Conservation (phyloP, 2,888 invertebrate species). For the Mimumesa dahlbomi region DNA sequence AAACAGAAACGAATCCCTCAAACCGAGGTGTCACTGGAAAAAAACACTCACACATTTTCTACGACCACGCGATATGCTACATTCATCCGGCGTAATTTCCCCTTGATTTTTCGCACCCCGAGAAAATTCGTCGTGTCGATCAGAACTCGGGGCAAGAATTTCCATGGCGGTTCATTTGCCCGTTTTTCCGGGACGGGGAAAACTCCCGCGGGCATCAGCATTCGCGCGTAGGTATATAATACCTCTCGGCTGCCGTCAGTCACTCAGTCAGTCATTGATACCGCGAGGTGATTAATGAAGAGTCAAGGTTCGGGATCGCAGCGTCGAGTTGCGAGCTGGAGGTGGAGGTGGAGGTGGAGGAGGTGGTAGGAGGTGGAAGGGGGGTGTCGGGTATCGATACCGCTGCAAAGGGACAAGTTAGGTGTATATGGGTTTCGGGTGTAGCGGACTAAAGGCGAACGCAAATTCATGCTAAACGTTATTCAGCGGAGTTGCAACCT, state of each 20-base stretch:
- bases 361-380: slow-evolving; percentile 63
- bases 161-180: background rate
- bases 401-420: no score
- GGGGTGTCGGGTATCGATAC: slow-evolving; percentile 75
- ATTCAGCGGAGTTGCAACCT: no score
- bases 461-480: no score
- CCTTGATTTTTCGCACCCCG: no score
- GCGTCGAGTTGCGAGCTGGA: slow-evolving; percentile 65
- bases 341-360: slow-evolving; percentile 56
- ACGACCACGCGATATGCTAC: no score
- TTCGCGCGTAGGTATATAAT: slow-evolving; percentile 71
- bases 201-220: slow-evolving; percentile 50
- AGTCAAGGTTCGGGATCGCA: slow-evolving; percentile 79
- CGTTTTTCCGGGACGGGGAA: slow-evolving; percentile 49
- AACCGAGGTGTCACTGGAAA: no score
- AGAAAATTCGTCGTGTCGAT: background rate
- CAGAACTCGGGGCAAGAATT: slow-evolving; percentile 6
- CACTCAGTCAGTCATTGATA: slow-evolving; percentile 80
- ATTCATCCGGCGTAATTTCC: no score
- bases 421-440: no score
- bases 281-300: slow-evolving; percentile 79
- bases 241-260: slow-evolving; percentile 76
- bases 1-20: no score
- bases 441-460: no score
- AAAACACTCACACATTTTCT: no score